phyloP scores from a whole-genome alignment of 2,888 invertebrate genomes.

The Lasius fuliginosus region DNA sequence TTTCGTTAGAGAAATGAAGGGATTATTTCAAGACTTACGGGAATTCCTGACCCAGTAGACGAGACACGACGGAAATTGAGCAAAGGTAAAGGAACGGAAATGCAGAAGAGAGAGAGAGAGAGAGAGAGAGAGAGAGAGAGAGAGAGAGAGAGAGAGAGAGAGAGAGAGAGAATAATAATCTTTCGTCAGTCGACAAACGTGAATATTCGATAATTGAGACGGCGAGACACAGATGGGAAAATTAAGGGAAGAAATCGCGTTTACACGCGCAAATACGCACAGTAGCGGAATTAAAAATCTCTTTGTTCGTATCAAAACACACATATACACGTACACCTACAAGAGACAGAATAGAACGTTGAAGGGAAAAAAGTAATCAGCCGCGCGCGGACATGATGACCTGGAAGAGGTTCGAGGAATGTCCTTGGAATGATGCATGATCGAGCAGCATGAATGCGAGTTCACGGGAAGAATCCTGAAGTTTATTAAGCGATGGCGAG shows the following conservation, averaged over 20 bases:
- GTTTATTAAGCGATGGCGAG: slow-evolving; percentile 40
- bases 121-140: background rate
- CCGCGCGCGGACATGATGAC: slow-evolving; percentile 1
- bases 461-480: slow-evolving; percentile 26
- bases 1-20: slow-evolving; percentile 38
- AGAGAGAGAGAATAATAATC: background rate
- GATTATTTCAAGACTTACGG: slow-evolving; percentile 38
- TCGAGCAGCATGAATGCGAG: slow-evolving; percentile 41
- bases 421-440: slow-evolving; percentile 33
- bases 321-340: background rate
- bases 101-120: background rate
- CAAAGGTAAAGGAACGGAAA: background rate
- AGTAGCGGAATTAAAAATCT: slow-evolving; percentile 40
- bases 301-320: slow-evolving; percentile 17
- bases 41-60: background rate
- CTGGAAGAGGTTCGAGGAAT: background rate
- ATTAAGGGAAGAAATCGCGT: background rate
- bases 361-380: slow-evolving; percentile 13
- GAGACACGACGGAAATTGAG: background rate
- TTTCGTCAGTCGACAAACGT: background rate
- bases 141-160: background rate
- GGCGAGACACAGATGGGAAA: slow-evolving; percentile 1
- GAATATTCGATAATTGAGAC: slow-evolving; percentile 35
- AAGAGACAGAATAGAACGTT: background rate
- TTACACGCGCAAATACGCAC: slow-evolving; percentile 27